A percentile compares a stretch with the other conserved stretches of the same genome.
phyloP scores from a whole-genome alignment of 2,888 invertebrate genomes.

The Minunthozetes semirufus region DNA sequence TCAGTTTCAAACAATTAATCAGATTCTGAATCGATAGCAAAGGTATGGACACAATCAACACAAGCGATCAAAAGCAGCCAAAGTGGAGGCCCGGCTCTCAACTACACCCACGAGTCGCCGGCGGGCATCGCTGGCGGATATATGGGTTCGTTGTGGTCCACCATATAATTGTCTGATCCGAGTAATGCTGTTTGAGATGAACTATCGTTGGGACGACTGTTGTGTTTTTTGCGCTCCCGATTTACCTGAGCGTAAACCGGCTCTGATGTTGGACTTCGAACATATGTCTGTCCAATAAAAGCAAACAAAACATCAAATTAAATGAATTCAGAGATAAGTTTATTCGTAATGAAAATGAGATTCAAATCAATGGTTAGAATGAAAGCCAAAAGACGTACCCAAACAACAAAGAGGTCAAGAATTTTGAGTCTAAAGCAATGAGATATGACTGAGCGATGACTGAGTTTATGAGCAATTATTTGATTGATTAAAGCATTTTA shows the following conservation, averaged over 20 bases:
- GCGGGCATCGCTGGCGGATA: conserved; percentile 40
- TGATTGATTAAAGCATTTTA: conserved; percentile 39
- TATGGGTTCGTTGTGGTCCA: conserved; percentile 37
- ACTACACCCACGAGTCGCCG: conserved; percentile 43
- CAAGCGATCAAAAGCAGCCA: neutral
- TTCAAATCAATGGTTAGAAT: neutral
- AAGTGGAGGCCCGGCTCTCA: neutral
- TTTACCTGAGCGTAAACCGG: conserved; percentile 62
- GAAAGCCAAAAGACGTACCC: conserved; percentile 23
- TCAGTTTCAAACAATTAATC: neutral
- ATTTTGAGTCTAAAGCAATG: conserved; percentile 7
- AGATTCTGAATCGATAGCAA: neutral
- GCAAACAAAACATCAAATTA: neutral
- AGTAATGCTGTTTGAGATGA: conserved; percentile 36
- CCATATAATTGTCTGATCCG: conserved; percentile 32
- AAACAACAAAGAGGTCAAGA: neutral
- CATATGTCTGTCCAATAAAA: neutral
- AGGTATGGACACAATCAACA: neutral
- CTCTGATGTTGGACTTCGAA: conserved; percentile 47
- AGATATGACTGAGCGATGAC: neutral
- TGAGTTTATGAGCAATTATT: conserved; percentile 30
- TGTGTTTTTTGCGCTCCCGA: conserved; percentile 57
- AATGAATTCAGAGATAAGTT: neutral
- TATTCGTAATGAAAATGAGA: neutral
- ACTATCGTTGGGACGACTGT: conserved; percentile 30